Base-by-base conservation (phyloP, 2,113 vertebrate genomes). In the Pavo muticus region DNA sequence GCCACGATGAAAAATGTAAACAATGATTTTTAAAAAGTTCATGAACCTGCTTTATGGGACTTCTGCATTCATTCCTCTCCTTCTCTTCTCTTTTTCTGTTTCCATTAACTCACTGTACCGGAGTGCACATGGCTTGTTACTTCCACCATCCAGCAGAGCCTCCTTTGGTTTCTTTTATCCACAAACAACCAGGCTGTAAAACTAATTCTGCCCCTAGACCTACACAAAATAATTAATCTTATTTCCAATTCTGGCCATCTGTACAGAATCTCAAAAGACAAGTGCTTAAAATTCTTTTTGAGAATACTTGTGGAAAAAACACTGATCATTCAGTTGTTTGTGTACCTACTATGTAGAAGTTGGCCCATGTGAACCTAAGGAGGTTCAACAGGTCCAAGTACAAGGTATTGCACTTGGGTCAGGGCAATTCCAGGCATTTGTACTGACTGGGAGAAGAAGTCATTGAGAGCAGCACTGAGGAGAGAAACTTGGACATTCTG, bases 251-350 rank as follows among this genome's bases (percentile, higher is more conserved):
- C 94, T 90, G 70, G 32, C 82, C 93, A 94, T 93, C 83, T 94
- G 88, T 52, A 95, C 47, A 75, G 79, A 81, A 91, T 95, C 88
- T 93, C 93, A 84, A 86, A 95, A 96, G 90, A 40, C 85, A 95
- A 86, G 67, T 94, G 88, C 85, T 91, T 88, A 94, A 94, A 95
- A 93, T 87, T 91, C 80, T 94, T 88, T 84, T 95, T 88, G 73
- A 95, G 85, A 93, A 91, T 96, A 95, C 76, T 85, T 95, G 65
- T 87, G 91, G 73, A 96, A 97, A 95, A 54, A 78, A 93, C 27
- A 90, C 79, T 78, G 79, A 95, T 88, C 85, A 96, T 68, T 59
- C 69, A 93, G 85, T 21, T 93, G 78, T 93, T 95, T 95, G 79
- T 73, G 90, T 95, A 78, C 57, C 44, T 86, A 78, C 79, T 8